Conservation (phyloP, 2,888 invertebrate species). For the Thereva nobilitata region DNA sequence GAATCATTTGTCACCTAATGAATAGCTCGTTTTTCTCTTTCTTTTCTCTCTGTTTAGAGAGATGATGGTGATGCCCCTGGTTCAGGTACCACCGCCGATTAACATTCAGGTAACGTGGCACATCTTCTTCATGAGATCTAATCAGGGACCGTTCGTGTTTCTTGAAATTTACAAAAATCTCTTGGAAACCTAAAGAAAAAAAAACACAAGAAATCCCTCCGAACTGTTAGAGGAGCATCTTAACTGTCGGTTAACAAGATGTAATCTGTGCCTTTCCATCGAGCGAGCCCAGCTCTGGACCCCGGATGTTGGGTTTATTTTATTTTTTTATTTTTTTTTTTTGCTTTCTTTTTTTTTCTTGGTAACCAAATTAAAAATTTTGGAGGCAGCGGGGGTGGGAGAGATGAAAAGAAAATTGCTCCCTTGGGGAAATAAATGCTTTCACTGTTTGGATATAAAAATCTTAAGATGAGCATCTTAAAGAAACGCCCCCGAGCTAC, state of each 20-base stretch:
- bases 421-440: constrained; percentile 1
- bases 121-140: constrained; percentile 31
- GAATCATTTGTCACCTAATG: constrained; percentile 31
- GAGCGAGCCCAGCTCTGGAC: not conserved
- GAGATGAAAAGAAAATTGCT: constrained; percentile 13
- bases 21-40: constrained; percentile 6
- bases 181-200: not conserved
- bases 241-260: constrained; percentile 11
- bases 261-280: constrained; percentile 12
- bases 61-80: not conserved
- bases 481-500: no score
- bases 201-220: not conserved
- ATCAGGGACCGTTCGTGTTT: constrained; percentile 26
- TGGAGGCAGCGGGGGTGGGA: not conserved
- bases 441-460: no score
- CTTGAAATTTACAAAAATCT: constrained; percentile 15
- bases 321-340: not conserved
- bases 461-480: no score
- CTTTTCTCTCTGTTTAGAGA: no score
- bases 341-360: constrained; percentile 16
- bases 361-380: constrained; percentile 27
- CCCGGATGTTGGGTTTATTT: no score
- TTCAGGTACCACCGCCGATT: constrained; percentile 2
- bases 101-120: constrained; percentile 28
- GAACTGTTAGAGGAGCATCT: constrained; percentile 12